These are phyloP conservation scores for Orthosia gracilis DNA, from an alignment of 2,888 invertebrate genomes.

Conservation along the genomic window DNA sequence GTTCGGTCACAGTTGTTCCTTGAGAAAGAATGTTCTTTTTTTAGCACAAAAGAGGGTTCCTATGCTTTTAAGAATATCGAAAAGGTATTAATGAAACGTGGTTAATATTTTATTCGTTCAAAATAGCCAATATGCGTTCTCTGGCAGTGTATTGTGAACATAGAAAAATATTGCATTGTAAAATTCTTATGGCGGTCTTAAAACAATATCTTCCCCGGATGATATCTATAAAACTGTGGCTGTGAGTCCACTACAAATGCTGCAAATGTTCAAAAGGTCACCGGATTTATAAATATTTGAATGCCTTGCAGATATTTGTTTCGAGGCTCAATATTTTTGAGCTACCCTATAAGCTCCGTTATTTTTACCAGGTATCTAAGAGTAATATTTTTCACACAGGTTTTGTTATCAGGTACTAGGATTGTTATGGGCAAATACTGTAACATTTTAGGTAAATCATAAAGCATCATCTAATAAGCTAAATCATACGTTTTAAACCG, in stretches of 20 bases:
- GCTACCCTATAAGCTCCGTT: neutral
- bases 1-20: slow-evolving; percentile 47
- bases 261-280: slow-evolving; percentile 12
- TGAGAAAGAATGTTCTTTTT: slow-evolving; percentile 28
- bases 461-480: too few relatives aligned
- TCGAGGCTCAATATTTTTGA: neutral
- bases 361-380: neutral
- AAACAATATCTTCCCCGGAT: slow-evolving; percentile 26
- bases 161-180: slow-evolving; percentile 32
- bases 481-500: neutral
- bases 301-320: slow-evolving; percentile 33
- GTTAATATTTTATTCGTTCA: slow-evolving; percentile 22
- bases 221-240: slow-evolving; percentile 32
- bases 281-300: slow-evolving; percentile 38
- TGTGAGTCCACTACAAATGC: slow-evolving; percentile 21
- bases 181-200: slow-evolving; percentile 39
- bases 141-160: neutral
- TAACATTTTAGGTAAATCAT: neutral
- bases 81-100: slow-evolving; percentile 20
- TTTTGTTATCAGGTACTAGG: neutral
- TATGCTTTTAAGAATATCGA: slow-evolving; percentile 20
- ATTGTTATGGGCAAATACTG: neutral
- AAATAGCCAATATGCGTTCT: slow-evolving; percentile 4
- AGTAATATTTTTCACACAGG: neutral
- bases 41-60: slow-evolving; percentile 5